Base-by-base conservation (phyloP, 2,888 invertebrate genomes). In the Caenorhabditis doughertyi region DNA sequence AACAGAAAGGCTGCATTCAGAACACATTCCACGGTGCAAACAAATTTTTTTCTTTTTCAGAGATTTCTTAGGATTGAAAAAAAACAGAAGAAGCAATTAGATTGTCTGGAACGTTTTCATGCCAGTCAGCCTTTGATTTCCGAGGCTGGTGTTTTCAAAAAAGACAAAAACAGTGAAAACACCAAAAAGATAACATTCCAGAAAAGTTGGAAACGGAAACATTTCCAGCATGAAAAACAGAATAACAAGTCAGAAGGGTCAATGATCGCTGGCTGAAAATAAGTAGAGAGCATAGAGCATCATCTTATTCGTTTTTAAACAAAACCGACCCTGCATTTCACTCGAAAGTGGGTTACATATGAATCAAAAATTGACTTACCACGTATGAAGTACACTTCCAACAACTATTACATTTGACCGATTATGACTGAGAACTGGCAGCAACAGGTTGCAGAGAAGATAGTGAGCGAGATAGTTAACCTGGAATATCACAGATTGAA, bases 401-500 rank as follows among this genome's bases (percentile, higher is more conserved):
- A 91, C 90, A 16, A 91, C 84, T 23, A 90, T 81, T 23, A 91
- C 83, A 55, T 91, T 79, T 21, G 90, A 84, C 11, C 73, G 73
- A 77, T 91, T 91, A 27, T 76, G 56, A 42, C 87, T 84, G 67
- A 91, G 77, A 25, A 87, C 39, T 3, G 85, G 84, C 7, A 89
- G 60, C 42, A 91, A 80, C 29, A 84, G 73, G 56, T 89, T 88
- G 74, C 85, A 86, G 23, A 91, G 81, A 25, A 89, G 76, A 68
- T 89, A 91, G 58, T 91, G 91, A n/a, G 91, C 80, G 67, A 91
- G 83, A 70, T 91, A 91, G 79, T 91, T 91, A 58, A 91, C 87
- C 90, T 91, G 76, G 51, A 88, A 82, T 21, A 13, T 27, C 1
- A 56, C 55, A 16, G 55, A 55, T 53, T 2, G 13, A 0, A 5